Base-by-base conservation (phyloP, 2,113 vertebrate species). In the Cisticola juncidis region DNA sequence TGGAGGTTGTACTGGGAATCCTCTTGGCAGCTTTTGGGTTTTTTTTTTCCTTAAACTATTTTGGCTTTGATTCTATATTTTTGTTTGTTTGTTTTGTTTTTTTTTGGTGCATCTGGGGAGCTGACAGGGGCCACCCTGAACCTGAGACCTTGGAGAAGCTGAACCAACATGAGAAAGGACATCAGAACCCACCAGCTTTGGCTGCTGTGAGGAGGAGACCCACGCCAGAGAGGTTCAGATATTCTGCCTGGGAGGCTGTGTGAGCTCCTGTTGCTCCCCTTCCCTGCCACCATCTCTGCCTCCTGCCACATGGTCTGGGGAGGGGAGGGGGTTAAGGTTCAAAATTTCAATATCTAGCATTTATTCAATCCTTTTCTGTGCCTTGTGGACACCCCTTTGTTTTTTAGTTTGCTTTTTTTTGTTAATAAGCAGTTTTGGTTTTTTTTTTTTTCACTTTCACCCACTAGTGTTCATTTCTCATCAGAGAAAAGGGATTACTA, bases 61-160 rank as follows among this genome's bases (percentile, higher is more conserved):
- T 45, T 0, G 0, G 12, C 33, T 45, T 35, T 65, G 20, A 22
- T 23, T 23, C 5, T n/a, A n/a, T n/a, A n/a, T n/a, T n/a, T n/a
- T n/a, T n/a, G n/a, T n/a, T n/a, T n/a, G n/a, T n/a, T n/a, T n/a
- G n/a, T 35, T 68, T 28, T 29, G 10, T 13, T 35, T 25, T 44
- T 61, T 33, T 26, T 51, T 22, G 1, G 47, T 53, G 19, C 3
- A 2, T 53, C 48, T 35, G 24, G 19, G 60, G 11, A 65, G 9
- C 38, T 53, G 38, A 19, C 2, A 31, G 31, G 31, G 5, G 4
- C 11, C 24, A n/a, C 14, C 33, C 61, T 31, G 25, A 65, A 31
- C 38, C 48, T 0, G 2, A 36, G 33, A 36, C 25, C 38, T 65
- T 35, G 38, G 38, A 44, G 77, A 54, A 79, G 25, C 38, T 79